A percentile compares a stretch with the other conserved stretches of the same genome.
Evolutionary conservation across 2,888 invertebrate species (phyloP).

Genomic region (Patella ulyssiponensis): DNA sequence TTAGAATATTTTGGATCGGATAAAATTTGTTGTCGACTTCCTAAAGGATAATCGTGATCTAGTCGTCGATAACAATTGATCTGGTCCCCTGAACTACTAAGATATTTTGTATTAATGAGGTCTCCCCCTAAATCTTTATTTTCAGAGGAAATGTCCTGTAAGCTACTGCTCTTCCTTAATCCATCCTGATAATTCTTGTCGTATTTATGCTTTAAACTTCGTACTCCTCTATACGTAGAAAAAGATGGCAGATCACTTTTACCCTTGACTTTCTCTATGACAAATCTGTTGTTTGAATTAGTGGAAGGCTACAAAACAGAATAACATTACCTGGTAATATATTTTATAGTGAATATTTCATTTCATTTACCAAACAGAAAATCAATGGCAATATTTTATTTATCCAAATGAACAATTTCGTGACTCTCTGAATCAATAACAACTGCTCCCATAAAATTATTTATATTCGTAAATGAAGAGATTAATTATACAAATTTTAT

Average conservation of each 20-base stretch:
- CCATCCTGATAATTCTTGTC: slow-evolving; percentile 66
- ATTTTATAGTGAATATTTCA: too few relatives aligned
- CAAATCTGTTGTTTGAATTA: slow-evolving; percentile 40
- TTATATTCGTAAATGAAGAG: too few relatives aligned
- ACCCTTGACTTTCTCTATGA: slow-evolving; percentile 50
- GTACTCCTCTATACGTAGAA: slow-evolving; percentile 65
- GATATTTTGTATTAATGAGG: slow-evolving; percentile 53
- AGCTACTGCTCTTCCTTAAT: slow-evolving; percentile 67
- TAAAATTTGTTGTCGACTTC: slow-evolving; percentile 38
- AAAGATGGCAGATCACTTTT: slow-evolving; percentile 50
- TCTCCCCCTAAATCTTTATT: slow-evolving; percentile 41
- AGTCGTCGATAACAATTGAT: slow-evolving; percentile 43
- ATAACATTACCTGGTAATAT: too few relatives aligned
- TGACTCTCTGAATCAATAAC: too few relatives aligned
- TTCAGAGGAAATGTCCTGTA: slow-evolving; percentile 62
- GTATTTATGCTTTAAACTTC: slow-evolving; percentile 68
- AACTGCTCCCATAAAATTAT: too few relatives aligned
- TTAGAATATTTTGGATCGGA: slow-evolving; percentile 44
- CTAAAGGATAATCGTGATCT: slow-evolving; percentile 22
- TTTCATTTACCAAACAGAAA: too few relatives aligned
- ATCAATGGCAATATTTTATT: too few relatives aligned
- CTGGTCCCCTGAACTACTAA: slow-evolving; percentile 63
- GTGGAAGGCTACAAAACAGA: neutral
- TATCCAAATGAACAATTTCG: too few relatives aligned
- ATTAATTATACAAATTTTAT: too few relatives aligned